phyloP scores from a whole-genome alignment of 1,140 invertebrate species.

The Thereuonema tuberculata region DNA sequence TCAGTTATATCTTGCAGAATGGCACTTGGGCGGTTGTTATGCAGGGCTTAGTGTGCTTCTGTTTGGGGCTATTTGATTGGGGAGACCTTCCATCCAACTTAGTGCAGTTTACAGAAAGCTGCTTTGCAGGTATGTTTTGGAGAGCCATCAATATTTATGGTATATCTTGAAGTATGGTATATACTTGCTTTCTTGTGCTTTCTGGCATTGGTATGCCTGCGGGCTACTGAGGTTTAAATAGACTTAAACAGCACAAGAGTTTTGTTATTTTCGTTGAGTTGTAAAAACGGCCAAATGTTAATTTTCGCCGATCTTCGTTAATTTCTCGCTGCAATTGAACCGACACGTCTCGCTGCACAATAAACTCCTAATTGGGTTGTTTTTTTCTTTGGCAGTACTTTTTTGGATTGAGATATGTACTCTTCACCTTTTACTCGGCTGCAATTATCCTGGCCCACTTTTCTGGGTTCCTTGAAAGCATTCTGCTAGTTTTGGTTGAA shows the following conservation, averaged over 20 bases:
- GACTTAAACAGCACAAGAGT: neutral
- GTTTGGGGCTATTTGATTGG: neutral
- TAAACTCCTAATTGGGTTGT: neutral
- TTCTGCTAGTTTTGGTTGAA: neutral
- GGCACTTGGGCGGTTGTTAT: constrained; percentile 1
- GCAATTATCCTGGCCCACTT: neutral
- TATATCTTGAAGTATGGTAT: too few relatives aligned
- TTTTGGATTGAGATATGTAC: neutral
- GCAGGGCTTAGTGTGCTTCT: neutral
- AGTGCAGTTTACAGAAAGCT: neutral
- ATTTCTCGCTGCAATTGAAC: neutral
- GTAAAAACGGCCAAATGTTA: neutral
- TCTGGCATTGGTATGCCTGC: neutral
- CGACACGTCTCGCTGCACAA: neutral
- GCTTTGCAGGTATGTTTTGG: neutral
- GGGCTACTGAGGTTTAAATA: neutral
- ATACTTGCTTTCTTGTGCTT: too few relatives aligned
- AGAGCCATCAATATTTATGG: neutral
- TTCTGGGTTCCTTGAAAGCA: neutral
- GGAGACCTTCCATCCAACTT: neutral
- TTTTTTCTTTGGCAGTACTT: neutral
- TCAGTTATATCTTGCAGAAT: neutral
- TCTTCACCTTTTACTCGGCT: neutral
- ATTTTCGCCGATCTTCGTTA: neutral
- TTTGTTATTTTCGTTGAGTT: neutral